phyloP scores from a whole-genome alignment of 2,888 invertebrate species.

The Epirrita christyi region DNA sequence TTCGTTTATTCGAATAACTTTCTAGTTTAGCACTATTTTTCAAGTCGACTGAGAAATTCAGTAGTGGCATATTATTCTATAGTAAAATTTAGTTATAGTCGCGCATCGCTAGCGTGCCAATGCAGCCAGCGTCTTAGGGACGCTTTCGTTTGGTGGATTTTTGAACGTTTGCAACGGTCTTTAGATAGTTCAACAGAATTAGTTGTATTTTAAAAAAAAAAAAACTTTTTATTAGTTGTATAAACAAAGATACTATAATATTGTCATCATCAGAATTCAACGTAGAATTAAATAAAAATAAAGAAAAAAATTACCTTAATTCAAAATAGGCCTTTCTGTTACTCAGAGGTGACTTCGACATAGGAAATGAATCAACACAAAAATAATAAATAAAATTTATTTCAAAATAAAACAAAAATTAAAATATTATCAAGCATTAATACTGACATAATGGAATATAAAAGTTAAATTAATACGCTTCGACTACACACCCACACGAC shows the following conservation, averaged over 20 bases:
- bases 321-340: neutral
- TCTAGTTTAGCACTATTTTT: too few relatives aligned
- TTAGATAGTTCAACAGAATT: too few relatives aligned
- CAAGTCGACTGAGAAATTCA: too few relatives aligned
- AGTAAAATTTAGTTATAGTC: too few relatives aligned
- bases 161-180: too few relatives aligned
- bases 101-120: too few relatives aligned
- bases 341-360: conserved; percentile 7
- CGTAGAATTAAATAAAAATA: neutral
- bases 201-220: too few relatives aligned
- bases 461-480: conserved; percentile 37
- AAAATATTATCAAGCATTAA: conserved; percentile 41
- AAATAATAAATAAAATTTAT: conserved; percentile 37
- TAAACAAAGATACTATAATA: neutral
- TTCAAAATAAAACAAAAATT: conserved; percentile 37
- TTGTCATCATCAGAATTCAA: neutral
- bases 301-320: conserved; percentile 31
- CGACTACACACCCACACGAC: conserved; percentile 76
- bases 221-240: too few relatives aligned
- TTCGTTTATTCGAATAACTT: too few relatives aligned
- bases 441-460: conserved; percentile 51
- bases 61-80: too few relatives aligned
- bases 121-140: too few relatives aligned
- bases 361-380: conserved; percentile 32
- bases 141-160: too few relatives aligned